These are phyloP conservation scores for Sarcophaga caerulescens DNA, from an alignment of 2,888 invertebrate genomes.

Conservation along the genomic window DNA sequence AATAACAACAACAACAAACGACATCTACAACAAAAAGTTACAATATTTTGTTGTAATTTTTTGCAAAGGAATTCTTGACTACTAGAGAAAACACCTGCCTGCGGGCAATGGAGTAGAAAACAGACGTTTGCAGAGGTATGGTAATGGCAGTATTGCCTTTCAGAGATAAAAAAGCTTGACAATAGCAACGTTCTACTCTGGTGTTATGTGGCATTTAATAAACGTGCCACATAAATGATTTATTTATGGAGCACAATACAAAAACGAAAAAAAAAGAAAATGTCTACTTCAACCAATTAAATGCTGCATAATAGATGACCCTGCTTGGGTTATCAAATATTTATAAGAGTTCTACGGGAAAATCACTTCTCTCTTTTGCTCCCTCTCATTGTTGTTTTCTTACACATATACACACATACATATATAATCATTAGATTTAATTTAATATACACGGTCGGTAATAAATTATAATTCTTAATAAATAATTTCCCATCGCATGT, in stretches of 20 bases:
- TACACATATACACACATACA: too few species aligned
- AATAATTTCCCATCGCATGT: constrained; percentile 59
- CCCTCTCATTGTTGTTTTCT: too few species aligned
- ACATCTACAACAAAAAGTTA: too few species aligned
- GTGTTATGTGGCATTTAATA: constrained; percentile 23
- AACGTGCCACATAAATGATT: constrained; percentile 55
- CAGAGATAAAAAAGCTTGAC: not conserved
- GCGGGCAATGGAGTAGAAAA: too few species aligned
- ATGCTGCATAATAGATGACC: constrained; percentile 59
- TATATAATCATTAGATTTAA: constrained; percentile 55
- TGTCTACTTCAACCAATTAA: constrained; percentile 65
- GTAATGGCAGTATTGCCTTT: not conserved
- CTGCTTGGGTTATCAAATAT: not conserved
- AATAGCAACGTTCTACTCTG: not conserved
- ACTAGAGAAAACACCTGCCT: not conserved
- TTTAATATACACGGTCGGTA: constrained; percentile 62
- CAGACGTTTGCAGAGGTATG: not conserved
- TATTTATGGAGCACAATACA: constrained; percentile 22
- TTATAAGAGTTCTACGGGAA: not conserved
- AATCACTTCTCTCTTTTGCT: not conserved
- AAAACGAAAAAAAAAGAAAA: not conserved
- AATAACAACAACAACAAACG: too few species aligned
- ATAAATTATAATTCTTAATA: constrained; percentile 66
- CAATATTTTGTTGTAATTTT: too few species aligned
- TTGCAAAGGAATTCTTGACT: too few species aligned